Evolutionary conservation across 2,888 invertebrate species (phyloP).

Genomic region (Platynereis dumerilii): DNA sequence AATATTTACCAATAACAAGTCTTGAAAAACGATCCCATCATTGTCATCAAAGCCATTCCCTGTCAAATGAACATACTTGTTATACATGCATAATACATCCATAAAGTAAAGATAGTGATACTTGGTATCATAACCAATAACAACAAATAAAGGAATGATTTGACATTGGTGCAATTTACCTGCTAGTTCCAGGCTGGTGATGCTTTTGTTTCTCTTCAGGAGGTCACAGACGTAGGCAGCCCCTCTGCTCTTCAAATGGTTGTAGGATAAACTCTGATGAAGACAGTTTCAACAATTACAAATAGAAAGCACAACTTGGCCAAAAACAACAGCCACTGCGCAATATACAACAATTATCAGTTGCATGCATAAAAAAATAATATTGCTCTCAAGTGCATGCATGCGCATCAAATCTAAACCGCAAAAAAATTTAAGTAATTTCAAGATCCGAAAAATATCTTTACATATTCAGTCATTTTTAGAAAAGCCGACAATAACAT

Average conservation of each 20-base stretch:
- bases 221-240: conserved; percentile 23
- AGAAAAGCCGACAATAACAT: not conserved
- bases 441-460: too few species aligned
- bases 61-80: not conserved
- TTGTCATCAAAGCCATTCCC: conserved; percentile 28
- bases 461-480: not conserved
- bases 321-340: too few species aligned
- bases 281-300: too few species aligned
- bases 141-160: too few species aligned
- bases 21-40: conserved; percentile 17
- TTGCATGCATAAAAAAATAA: too few species aligned
- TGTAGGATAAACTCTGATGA: conserved; percentile 22
- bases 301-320: too few species aligned
- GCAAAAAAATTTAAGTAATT: too few species aligned
- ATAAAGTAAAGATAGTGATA: too few species aligned
- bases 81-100: too few species aligned
- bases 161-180: conserved; percentile 23
- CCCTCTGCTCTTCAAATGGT: conserved; percentile 20
- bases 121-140: not conserved
- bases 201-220: conserved; percentile 23
- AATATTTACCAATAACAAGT: conserved; percentile 25
- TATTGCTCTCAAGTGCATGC: too few species aligned
- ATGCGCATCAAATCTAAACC: too few species aligned
- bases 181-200: conserved; percentile 27
- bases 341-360: too few species aligned